Evolutionary conservation across 2,113 vertebrate genomes (phyloP).

Genomic region (Porphyrio hochstetteri): DNA sequence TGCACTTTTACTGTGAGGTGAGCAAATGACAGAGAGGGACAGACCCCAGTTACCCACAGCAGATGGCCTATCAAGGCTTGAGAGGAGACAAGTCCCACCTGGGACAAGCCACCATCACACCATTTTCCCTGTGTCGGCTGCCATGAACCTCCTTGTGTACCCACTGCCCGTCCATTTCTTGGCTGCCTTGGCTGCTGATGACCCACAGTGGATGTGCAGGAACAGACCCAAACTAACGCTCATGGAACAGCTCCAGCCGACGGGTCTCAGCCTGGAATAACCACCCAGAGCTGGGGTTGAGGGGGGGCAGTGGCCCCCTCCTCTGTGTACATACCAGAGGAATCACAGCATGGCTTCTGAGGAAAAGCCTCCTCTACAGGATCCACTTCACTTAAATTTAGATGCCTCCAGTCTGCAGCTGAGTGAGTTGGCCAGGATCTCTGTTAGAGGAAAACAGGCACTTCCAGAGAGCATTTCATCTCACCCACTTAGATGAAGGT

Average conservation of each 20-base stretch:
- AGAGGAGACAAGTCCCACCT: neutral
- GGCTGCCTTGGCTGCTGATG: neutral
- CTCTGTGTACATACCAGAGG: neutral
- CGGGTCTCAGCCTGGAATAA: neutral
- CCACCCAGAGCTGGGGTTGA: neutral
- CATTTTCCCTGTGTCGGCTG: fast-evolving
- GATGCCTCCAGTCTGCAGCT: neutral
- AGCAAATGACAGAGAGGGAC: neutral
- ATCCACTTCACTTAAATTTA: constrained; percentile 6
- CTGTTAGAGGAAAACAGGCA: neutral
- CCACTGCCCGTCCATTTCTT: neutral
- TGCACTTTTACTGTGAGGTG: fast-evolving
- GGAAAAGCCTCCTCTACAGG: neutral
- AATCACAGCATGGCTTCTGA: neutral
- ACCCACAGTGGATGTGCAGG: neutral
- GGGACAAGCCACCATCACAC: neutral
- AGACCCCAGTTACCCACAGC: neutral
- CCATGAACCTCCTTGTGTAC: fast-evolving
- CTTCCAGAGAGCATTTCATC: neutral
- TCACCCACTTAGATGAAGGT: neutral
- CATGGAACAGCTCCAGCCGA: fast-evolving
- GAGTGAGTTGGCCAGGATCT: fast-evolving
- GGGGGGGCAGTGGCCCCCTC: neutral
- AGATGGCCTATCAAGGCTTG: neutral
- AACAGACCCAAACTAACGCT: neutral